Evolutionary conservation across 2,113 vertebrate species (phyloP).

Genomic region (Malurus melanocephalus): DNA sequence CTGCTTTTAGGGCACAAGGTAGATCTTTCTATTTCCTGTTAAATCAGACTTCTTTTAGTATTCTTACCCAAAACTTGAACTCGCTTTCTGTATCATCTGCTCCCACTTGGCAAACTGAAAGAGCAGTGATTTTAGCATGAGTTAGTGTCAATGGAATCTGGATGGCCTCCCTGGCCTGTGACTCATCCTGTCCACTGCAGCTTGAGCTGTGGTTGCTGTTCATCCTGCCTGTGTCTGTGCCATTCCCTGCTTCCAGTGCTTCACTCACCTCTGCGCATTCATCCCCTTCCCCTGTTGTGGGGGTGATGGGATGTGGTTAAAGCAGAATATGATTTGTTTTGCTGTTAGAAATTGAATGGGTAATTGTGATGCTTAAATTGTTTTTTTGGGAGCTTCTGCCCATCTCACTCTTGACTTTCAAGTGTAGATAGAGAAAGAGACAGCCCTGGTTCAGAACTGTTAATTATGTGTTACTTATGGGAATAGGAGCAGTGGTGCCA

Average conservation of each 20-base stretch:
- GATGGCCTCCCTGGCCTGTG: not conserved
- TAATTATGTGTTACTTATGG: not conserved
- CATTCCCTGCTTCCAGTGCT: fast-evolving
- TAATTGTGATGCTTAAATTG: not conserved
- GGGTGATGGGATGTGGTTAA: not conserved
- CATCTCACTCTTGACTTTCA: not conserved
- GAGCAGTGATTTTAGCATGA: not conserved
- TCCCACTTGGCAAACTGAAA: not conserved
- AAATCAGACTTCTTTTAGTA: not conserved
- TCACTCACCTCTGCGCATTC: not conserved
- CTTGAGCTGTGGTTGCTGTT: not conserved
- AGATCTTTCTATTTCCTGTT: not conserved
- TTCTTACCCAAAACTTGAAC: not conserved
- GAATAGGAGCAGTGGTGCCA: not conserved
- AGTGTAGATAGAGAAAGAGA: not conserved
- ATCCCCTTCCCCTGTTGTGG: not conserved
- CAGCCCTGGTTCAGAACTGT: not conserved
- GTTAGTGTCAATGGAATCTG: not conserved
- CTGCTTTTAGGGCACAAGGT: not conserved
- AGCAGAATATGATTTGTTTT: not conserved
- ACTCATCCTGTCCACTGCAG: not conserved
- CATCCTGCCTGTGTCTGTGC: not conserved
- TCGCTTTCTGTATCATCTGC: not conserved
- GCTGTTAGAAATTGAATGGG: not conserved
- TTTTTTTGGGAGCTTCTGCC: not conserved